phyloP scores from a whole-genome alignment of 2,888 invertebrate species.

The Hirtodrosophila duncani region DNA sequence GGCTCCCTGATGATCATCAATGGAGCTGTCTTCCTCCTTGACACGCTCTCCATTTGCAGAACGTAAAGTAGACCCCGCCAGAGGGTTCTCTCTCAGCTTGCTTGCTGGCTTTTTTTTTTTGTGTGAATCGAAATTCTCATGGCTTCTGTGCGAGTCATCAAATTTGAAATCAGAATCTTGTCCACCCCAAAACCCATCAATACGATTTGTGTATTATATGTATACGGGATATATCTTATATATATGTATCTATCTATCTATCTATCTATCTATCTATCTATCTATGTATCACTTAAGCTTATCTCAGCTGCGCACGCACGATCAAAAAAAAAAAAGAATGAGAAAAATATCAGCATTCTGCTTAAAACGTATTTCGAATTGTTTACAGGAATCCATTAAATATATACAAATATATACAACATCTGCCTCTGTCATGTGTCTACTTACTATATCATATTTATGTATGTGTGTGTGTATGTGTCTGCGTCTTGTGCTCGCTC shows the following conservation, averaged over 20 bases:
- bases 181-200: slow-evolving; percentile 33
- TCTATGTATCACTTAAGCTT: slow-evolving; percentile 44
- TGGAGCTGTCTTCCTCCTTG: slow-evolving; percentile 74
- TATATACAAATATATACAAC: slow-evolving; percentile 24
- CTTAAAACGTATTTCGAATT: slow-evolving; percentile 44
- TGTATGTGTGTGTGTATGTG: slow-evolving; percentile 5
- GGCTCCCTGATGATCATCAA: slow-evolving; percentile 77
- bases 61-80: slow-evolving; percentile 67
- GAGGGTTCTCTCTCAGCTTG: background rate
- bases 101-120: slow-evolving; percentile 29
- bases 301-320: slow-evolving; percentile 41
- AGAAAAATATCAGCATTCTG: slow-evolving; percentile 16
- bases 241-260: slow-evolving; percentile 13
- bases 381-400: slow-evolving; percentile 48
- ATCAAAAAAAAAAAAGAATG: background rate
- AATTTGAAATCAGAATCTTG: slow-evolving; percentile 32
- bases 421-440: slow-evolving; percentile 1
- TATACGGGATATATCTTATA: slow-evolving; percentile 11
- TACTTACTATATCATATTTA: slow-evolving; percentile 1
- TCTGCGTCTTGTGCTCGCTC: slow-evolving; percentile 2
- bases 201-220: slow-evolving; percentile 18
- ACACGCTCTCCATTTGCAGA: slow-evolving; percentile 76
- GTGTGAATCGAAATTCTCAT: slow-evolving; percentile 46
- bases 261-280: background rate
- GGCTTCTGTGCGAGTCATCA: slow-evolving; percentile 38